Evolutionary conservation across 2,113 vertebrate species (phyloP).

Genomic region (Bufo bufo): DNA sequence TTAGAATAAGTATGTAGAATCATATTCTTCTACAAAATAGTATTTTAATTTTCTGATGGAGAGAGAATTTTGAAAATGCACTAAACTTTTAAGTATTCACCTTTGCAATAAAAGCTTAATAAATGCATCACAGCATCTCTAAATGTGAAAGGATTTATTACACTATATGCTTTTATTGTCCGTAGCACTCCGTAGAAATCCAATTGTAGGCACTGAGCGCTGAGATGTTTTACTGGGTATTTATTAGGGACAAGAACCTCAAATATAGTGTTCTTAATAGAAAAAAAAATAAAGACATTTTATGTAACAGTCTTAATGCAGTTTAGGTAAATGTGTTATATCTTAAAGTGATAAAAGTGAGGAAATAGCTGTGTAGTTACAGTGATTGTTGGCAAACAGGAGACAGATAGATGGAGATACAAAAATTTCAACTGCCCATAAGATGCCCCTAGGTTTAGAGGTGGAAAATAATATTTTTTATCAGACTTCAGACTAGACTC

Average conservation of each 20-base stretch:
- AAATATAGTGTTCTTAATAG: not conserved
- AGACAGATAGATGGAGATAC: not conserved
- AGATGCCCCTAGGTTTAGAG: too few relatives aligned
- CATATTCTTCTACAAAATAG: conserved; percentile 46
- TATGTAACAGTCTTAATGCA: not conserved
- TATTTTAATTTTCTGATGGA: conserved; percentile 40
- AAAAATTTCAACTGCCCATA: too few relatives aligned
- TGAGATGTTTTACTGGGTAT: conserved; percentile 3
- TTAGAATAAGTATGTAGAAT: conserved; percentile 41
- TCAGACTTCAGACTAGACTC: too few relatives aligned
- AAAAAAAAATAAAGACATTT: not conserved
- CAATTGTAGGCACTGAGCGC: conserved; percentile 3
- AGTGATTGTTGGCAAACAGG: not conserved
- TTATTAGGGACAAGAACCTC: not conserved
- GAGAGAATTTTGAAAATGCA: conserved; percentile 45
- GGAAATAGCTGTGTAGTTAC: not conserved
- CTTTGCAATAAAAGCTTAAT: conserved; percentile 52
- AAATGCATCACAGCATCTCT: conserved; percentile 45
- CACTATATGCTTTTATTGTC: conserved; percentile 43
- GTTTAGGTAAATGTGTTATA: not conserved
- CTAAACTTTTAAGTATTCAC: conserved; percentile 53
- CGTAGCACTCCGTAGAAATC: conserved; percentile 15
- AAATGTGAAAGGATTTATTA: conserved; percentile 51
- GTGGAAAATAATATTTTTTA: too few relatives aligned
- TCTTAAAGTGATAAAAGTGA: not conserved